Percentiles rank a stretch among this genome's conserved stretches.
Evolutionary conservation across 2,888 invertebrate genomes (phyloP).

Genomic region (Drosophila atroscutellata): DNA sequence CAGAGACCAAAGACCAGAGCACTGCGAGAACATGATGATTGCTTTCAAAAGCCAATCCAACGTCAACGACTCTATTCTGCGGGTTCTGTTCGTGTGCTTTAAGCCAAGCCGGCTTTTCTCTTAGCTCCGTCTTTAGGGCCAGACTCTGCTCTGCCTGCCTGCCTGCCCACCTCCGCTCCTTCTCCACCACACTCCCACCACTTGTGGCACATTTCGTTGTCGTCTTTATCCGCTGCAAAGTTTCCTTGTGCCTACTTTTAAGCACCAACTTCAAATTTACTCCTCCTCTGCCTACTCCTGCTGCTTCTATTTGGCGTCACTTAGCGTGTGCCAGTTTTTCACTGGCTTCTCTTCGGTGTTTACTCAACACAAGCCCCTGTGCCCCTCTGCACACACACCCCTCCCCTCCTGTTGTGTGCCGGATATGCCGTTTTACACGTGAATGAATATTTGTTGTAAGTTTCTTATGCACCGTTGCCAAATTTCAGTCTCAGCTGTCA

Average conservation of each 20-base stretch:
- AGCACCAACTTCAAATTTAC: conserved; percentile 22
- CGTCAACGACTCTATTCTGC: conserved; percentile 79
- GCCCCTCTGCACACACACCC: conserved; percentile 1
- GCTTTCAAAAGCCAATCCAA: conserved; percentile 72
- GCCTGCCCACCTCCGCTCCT: conserved; percentile 12
- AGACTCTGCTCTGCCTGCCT: neutral
- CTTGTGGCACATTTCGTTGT: conserved; percentile 66
- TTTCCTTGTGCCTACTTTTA: conserved; percentile 71
- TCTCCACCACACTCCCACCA: conserved; percentile 30
- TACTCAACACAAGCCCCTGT: conserved; percentile 51
- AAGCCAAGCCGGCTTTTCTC: conserved; percentile 33
- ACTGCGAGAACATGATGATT: conserved; percentile 54
- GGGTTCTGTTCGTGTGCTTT: conserved; percentile 55
- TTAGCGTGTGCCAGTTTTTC: conserved; percentile 78
- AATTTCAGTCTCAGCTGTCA: conserved; percentile 51
- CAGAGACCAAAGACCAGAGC: conserved; percentile 14
- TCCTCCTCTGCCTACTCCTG: neutral
- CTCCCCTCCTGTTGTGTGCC: conserved; percentile 31
- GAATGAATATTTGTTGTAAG: conserved; percentile 72
- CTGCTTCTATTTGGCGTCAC: conserved; percentile 44
- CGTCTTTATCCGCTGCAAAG: conserved; percentile 57
- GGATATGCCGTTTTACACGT: conserved; percentile 82
- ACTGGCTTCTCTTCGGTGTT: conserved; percentile 73
- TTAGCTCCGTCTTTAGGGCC: conserved; percentile 18
- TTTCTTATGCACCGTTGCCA: conserved; percentile 50